Percentiles rank a stretch among this genome's conserved stretches.
These are phyloP conservation scores for Arctia plantaginis DNA, from an alignment of 2,888 invertebrate genomes.

Conservation along the genomic window DNA sequence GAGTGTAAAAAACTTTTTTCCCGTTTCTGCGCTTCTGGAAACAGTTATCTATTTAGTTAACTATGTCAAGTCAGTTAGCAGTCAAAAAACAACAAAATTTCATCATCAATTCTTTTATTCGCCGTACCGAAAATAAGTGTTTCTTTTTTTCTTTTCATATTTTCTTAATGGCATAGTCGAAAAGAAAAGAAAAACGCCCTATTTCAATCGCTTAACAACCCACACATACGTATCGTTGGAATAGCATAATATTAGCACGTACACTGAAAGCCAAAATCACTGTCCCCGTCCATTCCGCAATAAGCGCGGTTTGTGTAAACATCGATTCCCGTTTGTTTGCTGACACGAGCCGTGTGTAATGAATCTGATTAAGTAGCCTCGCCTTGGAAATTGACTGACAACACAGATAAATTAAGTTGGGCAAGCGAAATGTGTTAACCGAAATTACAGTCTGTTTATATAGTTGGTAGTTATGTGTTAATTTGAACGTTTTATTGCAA, in stretches of 20 bases:
- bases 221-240: slow-evolving; percentile 30
- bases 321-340: slow-evolving; percentile 62
- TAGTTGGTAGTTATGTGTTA: slow-evolving; percentile 8
- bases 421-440: slow-evolving; percentile 46
- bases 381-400: slow-evolving; percentile 62
- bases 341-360: slow-evolving; percentile 72
- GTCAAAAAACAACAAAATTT: no score
- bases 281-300: slow-evolving; percentile 61
- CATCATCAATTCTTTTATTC: no score
- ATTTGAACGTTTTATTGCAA: background rate
- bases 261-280: slow-evolving; percentile 61
- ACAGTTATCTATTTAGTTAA: no score
- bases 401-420: slow-evolving; percentile 60
- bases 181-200: background rate
- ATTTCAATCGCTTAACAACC: slow-evolving; percentile 3
- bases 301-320: slow-evolving; percentile 55
- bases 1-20: no score
- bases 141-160: background rate
- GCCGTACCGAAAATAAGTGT: no score
- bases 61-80: no score
- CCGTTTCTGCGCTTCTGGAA: no score
- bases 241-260: slow-evolving; percentile 48
- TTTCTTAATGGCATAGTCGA: background rate
- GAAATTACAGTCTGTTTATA: slow-evolving; percentile 15
- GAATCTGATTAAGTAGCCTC: slow-evolving; percentile 84